Percentiles rank a stretch among this genome's conserved stretches.
Conservation (phyloP, 2,888 invertebrate species). For the Netelia melanura region DNA sequence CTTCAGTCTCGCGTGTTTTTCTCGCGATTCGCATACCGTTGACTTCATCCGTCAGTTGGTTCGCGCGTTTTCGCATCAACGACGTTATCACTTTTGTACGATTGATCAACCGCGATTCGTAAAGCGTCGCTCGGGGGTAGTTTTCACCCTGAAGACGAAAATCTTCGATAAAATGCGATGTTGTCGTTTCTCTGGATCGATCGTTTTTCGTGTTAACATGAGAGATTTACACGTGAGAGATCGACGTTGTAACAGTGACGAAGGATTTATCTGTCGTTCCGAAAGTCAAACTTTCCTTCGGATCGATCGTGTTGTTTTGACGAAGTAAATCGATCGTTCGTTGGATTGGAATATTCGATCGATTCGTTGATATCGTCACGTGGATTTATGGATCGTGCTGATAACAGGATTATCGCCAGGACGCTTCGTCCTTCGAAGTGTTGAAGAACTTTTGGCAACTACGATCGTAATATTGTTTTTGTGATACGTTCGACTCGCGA, state of each 20-base stretch:
- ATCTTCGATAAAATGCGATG: background rate
- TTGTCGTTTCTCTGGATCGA: background rate
- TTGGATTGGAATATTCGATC: conserved; percentile 8
- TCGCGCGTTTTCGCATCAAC: background rate
- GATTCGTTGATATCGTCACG: background rate
- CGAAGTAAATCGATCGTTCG: background rate
- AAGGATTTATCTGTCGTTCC: conserved; percentile 46
- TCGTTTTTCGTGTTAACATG: conserved; percentile 3
- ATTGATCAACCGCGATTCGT: background rate
- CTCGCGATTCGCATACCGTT: conserved; percentile 6
- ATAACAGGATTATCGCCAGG: background rate
- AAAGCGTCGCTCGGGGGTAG: background rate
- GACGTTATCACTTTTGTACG: background rate
- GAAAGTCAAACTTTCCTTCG: conserved; percentile 9
- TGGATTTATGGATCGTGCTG: background rate
- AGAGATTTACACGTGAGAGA: conserved; percentile 16
- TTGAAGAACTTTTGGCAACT: background rate
- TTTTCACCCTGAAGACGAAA: background rate
- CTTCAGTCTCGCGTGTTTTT: conserved; percentile 47
- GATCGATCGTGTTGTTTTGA: conserved; percentile 26
- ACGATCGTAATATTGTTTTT: no score
- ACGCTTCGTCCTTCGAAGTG: background rate
- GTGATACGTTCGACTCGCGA: background rate
- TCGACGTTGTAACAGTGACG: conserved; percentile 37
- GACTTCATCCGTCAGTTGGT: background rate